Conservation (phyloP, 2,888 invertebrate species). For the Branchinecta sandiegonensis region DNA sequence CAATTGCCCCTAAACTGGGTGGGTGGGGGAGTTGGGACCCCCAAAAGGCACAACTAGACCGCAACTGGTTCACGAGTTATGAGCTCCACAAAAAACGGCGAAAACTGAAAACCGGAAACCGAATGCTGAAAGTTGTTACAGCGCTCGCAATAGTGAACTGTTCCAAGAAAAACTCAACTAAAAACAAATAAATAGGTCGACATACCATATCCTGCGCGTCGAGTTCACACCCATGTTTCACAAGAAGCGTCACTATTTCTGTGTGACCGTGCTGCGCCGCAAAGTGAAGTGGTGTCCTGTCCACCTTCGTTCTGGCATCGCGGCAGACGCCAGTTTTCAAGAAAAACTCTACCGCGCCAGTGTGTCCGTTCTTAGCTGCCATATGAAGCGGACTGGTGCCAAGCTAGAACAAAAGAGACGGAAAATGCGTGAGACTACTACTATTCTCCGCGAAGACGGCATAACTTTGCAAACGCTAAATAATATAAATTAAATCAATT, state of each 20-base stretch:
- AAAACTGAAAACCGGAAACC: too few relatives aligned
- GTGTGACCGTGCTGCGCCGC: slow-evolving; percentile 71
- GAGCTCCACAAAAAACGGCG: too few relatives aligned
- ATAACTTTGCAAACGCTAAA: too few relatives aligned
- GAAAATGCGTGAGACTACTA: neutral
- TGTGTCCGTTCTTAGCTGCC: slow-evolving; percentile 65
- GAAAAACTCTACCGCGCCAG: slow-evolving; percentile 61
- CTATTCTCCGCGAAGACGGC: too few relatives aligned
- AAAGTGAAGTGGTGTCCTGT: slow-evolving; percentile 77
- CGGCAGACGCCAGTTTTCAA: slow-evolving; percentile 70
- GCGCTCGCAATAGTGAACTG: too few relatives aligned
- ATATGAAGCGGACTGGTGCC: slow-evolving; percentile 80
- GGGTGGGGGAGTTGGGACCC: too few relatives aligned
- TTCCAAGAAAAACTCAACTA: too few relatives aligned
- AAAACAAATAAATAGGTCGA: slow-evolving; percentile 21
- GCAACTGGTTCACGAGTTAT: too few relatives aligned
- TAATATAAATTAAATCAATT: too few relatives aligned
- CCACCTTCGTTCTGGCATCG: slow-evolving; percentile 80
- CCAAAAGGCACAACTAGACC: too few relatives aligned
- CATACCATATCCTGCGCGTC: slow-evolving; percentile 62
- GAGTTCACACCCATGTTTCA: slow-evolving; percentile 53
- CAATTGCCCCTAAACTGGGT: too few relatives aligned
- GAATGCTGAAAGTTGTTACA: too few relatives aligned
- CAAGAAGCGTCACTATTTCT: slow-evolving; percentile 51
- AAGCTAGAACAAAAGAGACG: slow-evolving; percentile 41